Base-by-base conservation (phyloP, 2,113 vertebrate genomes). In the Oophaga pumilio region DNA sequence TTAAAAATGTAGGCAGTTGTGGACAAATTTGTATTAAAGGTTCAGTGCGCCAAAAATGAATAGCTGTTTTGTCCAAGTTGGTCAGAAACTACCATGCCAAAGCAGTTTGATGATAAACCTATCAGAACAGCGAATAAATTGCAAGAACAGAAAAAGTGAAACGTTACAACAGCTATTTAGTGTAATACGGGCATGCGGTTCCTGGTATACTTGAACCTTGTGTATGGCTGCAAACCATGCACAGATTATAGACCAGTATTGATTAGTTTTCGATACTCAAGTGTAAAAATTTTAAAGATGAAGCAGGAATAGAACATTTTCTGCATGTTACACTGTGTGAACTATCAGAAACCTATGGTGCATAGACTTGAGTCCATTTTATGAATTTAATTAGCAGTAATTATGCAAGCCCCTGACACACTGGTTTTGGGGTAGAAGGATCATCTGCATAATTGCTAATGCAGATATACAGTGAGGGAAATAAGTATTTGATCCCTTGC, bases 151-250 rank as follows among this genome's bases (percentile, higher is more conserved):
- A 82, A 82, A 52, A 66, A 52, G 60, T 66, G n/a, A 69, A 9
- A 62, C 52, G 22, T 82, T 52, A 15, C 22, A 24, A 43, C 64
- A 28, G 53, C 12, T 68, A 68, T 83, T 24, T 10, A 17, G 64
- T 26, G 49, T 83, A 53, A 33, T 84, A 56, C 13, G 52, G 68
- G 26, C 64, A 84, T 84, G 49, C 56, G 49, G 81, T 84, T 84
- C 82, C 82, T 84, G 82, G 24, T 84, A 84, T 86, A 79, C 85
- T 79, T 79, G 74, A 86, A 53, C 62, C 62, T 57, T 68, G 76
- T 53, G 57, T 43, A 50, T 77, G 60, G 43, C 52, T 26, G n/a
- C 12, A 68, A 69, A 83, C 43, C 57, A 62, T 69, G 81, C 43
- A 78, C 84, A 85, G 13, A 15, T 24, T 56, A 78, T 26, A 76